Percentiles rank a stretch among this genome's conserved stretches.
phyloP scores from a whole-genome alignment of 2,113 vertebrate species.

The Nothocercus nigrocapillus region DNA sequence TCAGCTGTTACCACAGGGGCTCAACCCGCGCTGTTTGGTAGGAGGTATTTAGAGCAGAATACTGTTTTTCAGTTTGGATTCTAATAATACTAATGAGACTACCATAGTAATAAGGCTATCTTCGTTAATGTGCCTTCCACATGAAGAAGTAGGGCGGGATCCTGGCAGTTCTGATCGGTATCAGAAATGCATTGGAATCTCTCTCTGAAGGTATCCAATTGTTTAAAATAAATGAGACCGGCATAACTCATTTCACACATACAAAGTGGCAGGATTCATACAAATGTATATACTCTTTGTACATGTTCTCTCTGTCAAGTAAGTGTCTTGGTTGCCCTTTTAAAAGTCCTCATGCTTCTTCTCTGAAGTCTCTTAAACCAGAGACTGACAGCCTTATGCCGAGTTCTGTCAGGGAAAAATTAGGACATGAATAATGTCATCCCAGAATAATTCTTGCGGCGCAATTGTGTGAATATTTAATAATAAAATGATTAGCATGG shows the following conservation, averaged over 20 bases:
- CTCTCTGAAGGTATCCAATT: neutral
- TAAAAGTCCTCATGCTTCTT: neutral
- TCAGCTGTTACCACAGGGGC: neutral
- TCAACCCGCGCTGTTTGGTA: neutral
- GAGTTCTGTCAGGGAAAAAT: neutral
- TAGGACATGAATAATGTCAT: neutral
- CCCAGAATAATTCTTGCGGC: neutral
- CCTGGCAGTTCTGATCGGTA: neutral
- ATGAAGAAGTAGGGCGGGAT: rapidly evolving
- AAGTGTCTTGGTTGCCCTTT: neutral
- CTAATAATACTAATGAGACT: neutral
- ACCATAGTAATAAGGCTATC: neutral
- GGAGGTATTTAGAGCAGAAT: neutral
- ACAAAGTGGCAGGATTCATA: neutral
- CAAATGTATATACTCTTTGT: neutral
- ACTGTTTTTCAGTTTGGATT: neutral
- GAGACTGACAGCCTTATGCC: neutral
- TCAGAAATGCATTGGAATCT: neutral
- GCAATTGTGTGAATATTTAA: neutral
- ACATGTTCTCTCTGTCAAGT: neutral
- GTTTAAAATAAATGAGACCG: neutral
- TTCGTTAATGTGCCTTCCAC: neutral
- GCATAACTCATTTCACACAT: neutral
- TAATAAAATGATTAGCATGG: neutral
- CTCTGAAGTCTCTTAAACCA: neutral